Conservation (phyloP, 2,113 vertebrate genomes). For the Crotalus horridus region DNA sequence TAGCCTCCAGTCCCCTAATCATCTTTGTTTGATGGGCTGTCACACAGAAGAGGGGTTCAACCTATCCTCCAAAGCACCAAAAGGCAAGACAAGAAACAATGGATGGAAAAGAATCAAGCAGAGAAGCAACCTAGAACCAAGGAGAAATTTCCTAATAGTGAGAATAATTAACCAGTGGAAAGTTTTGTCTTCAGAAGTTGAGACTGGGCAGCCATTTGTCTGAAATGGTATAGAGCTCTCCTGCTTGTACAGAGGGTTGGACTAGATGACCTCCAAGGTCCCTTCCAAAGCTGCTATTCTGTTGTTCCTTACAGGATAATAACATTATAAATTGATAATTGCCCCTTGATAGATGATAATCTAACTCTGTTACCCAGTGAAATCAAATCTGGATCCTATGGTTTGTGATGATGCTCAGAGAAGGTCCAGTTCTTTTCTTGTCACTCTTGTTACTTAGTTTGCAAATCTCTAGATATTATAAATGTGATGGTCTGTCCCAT, state of each 20-base stretch:
- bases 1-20: too few relatives aligned
- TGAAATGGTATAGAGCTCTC: background rate
- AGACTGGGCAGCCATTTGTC: background rate
- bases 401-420: background rate
- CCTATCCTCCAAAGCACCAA: background rate
- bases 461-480: background rate
- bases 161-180: background rate
- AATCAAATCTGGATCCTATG: background rate
- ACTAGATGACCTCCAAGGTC: background rate
- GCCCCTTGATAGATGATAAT: background rate
- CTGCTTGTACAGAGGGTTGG: background rate
- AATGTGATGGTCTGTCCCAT: background rate
- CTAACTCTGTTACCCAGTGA: background rate
- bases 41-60: background rate
- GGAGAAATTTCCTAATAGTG: background rate
- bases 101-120: background rate
- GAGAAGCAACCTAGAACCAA: background rate
- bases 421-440: background rate
- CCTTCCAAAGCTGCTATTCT: background rate
- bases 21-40: background rate
- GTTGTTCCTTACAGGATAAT: background rate
- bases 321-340: background rate
- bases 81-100: background rate
- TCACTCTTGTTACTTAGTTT: background rate
- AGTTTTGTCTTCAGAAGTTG: background rate